phyloP scores from a whole-genome alignment of 2,888 invertebrate species.

The Lasius platythorax region DNA sequence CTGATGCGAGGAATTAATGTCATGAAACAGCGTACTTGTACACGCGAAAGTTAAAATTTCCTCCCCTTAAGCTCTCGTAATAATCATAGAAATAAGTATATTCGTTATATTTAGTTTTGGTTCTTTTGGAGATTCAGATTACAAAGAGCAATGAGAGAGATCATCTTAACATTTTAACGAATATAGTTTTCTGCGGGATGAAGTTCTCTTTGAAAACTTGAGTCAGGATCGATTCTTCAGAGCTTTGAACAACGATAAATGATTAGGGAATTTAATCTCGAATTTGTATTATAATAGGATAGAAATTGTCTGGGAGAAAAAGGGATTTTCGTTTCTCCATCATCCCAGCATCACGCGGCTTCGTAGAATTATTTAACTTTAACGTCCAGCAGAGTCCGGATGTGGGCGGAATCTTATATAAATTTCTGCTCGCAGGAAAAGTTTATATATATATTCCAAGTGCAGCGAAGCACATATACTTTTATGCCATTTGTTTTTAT shows the following conservation, averaged over 20 bases:
- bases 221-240: not conserved
- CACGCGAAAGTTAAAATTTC: not conserved
- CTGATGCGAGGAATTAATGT: not conserved
- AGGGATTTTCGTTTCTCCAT: not conserved
- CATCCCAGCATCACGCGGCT: not conserved
- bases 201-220: not conserved
- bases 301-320: not conserved
- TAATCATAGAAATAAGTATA: not conserved
- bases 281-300: not conserved
- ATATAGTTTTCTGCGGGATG: not conserved
- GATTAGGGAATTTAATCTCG: not conserved
- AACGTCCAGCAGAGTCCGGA: not conserved
- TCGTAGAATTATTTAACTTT: conserved; percentile 11
- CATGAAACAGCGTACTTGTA: not conserved
- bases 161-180: not conserved
- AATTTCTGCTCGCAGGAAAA: not conserved
- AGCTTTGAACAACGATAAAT: not conserved
- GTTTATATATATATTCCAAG: not conserved
- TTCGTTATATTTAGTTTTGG: not conserved
- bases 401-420: not conserved
- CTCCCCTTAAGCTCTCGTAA: not conserved
- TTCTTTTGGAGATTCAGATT: not conserved
- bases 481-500: not conserved
- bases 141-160: not conserved
- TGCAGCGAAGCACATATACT: not conserved